phyloP scores from a whole-genome alignment of 2,888 invertebrate genomes.

The Morinoia aosen region DNA sequence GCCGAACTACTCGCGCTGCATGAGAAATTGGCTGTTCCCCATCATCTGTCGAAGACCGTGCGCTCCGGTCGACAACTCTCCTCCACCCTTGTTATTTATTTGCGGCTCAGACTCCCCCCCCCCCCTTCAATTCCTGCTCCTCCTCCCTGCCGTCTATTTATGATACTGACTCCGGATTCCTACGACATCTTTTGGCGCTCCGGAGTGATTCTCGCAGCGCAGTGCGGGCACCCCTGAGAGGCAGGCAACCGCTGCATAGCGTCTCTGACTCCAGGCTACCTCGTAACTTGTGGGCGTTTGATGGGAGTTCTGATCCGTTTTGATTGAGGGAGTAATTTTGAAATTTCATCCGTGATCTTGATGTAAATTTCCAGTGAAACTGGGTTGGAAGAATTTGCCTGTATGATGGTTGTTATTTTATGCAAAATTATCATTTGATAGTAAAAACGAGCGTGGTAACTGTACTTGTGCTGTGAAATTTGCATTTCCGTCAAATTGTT shows the following conservation, averaged over 20 bases:
- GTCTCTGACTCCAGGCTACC: neutral
- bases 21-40: neutral
- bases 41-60: neutral
- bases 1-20: neutral
- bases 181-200: neutral
- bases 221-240: neutral
- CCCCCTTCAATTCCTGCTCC: neutral
- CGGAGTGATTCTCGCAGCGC: neutral
- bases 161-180: neutral
- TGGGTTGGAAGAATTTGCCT: neutral
- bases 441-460: too few species aligned
- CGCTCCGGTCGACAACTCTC: neutral
- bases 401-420: neutral
- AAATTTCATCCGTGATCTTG: neutral
- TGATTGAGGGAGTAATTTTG: neutral
- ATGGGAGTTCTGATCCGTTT: neutral
- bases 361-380: neutral
- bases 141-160: constrained; percentile 1
- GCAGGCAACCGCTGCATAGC: neutral
- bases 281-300: neutral
- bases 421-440: neutral
- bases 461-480: too few species aligned
- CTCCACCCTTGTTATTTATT: constrained; percentile 12
- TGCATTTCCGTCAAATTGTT: too few species aligned
- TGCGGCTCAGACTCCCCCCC: neutral